Percentiles rank a stretch among this genome's conserved stretches.
These are phyloP conservation scores for Hemiscyllium ocellatum DNA, from an alignment of 2,113 vertebrate genomes.

Conservation along the genomic window DNA sequence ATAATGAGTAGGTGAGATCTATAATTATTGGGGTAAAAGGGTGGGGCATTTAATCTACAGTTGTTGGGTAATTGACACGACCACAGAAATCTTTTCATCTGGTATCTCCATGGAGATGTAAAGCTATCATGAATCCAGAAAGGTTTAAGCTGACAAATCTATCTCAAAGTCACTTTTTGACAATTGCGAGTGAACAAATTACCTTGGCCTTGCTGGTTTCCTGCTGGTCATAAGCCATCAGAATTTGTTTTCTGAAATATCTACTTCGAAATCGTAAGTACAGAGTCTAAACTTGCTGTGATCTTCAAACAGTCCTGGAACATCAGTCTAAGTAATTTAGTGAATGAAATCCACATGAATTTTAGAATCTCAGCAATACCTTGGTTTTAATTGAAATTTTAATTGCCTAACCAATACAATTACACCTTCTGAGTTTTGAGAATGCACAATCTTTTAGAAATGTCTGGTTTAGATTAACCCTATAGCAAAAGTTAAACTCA, in stretches of 20 bases:
- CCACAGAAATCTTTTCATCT: neutral
- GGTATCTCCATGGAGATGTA: neutral
- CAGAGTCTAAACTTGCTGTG: neutral
- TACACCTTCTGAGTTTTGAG: too few species aligned
- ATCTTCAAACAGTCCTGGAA: neutral
- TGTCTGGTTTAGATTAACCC: too few species aligned
- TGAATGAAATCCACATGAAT: neutral
- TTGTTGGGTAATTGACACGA: neutral
- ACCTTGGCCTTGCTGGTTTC: neutral
- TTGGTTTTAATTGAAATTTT: neutral
- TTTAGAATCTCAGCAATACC: neutral
- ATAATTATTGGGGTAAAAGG: neutral
- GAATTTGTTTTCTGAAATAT: neutral
- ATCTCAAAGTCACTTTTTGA: neutral
- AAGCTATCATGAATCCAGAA: neutral
- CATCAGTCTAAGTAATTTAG: neutral
- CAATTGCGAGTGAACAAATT: neutral
- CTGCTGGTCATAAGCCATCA: neutral
- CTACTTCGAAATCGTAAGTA: too few species aligned
- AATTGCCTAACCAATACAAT: too few species aligned
- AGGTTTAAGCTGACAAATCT: neutral
- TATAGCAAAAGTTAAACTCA: too few species aligned
- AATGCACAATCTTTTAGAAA: too few species aligned
- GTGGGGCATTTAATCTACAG: neutral
- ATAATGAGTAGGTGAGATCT: neutral